Conservation (phyloP, 2,797 vertebrate species). For the Cyprinella venusta region DNA sequence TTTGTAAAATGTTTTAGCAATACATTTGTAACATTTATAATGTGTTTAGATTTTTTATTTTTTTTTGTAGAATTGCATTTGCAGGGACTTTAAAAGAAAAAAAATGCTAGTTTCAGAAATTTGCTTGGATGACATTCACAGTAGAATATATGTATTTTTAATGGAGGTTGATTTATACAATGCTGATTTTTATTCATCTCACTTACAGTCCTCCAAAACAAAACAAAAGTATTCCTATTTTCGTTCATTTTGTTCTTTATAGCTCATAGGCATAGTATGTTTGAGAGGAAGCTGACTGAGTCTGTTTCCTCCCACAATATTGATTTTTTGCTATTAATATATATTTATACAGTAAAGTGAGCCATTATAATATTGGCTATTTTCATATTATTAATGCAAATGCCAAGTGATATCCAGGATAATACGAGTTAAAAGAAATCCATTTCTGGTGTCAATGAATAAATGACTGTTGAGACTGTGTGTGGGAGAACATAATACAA, state of each 20-base stretch:
- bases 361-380: neutral
- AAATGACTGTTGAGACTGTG: neutral
- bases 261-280: neutral
- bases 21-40: no score
- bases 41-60: no score
- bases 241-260: neutral
- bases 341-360: neutral
- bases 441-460: neutral
- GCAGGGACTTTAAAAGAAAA: no score
- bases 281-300: conserved; percentile 1
- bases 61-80: no score
- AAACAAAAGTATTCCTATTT: neutral
- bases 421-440: neutral
- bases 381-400: neutral
- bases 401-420: neutral
- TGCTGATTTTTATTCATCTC: neutral
- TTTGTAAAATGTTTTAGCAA: no score
- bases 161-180: neutral
- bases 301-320: neutral
- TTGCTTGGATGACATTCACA: neutral
- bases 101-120: no score
- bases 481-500: neutral
- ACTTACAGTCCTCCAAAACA: neutral
- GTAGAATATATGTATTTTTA: neutral
- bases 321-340: neutral